A percentile compares a stretch with the other conserved stretches of the same genome.
Evolutionary conservation across 92 coral and sea anemone species (phyloP).

Genomic region (Siderastrea radians): DNA sequence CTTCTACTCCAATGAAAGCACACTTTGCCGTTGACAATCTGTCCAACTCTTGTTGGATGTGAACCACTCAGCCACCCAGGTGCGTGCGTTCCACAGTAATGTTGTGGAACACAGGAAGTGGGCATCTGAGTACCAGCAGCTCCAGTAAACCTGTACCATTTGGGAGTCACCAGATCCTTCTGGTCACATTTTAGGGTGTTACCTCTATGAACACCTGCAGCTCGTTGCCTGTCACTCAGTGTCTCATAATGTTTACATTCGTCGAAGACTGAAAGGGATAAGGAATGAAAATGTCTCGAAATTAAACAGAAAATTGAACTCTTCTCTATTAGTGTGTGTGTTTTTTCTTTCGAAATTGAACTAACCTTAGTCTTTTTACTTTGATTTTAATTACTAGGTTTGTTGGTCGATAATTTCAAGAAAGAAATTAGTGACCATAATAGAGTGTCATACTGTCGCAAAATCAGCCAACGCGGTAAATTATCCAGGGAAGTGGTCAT

Average conservation of each 20-base stretch:
- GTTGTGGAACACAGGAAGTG: conserved; percentile 51
- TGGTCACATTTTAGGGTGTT: conserved; percentile 40
- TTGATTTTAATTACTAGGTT: too few relatives aligned
- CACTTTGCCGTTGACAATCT: conserved; percentile 52
- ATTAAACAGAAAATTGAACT: too few relatives aligned
- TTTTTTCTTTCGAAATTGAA: too few relatives aligned
- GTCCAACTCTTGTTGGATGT: conserved; percentile 60
- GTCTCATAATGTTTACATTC: conserved; percentile 24
- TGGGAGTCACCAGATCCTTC: conserved; percentile 13
- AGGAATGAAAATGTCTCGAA: too few relatives aligned
- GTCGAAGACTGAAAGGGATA: background rate
- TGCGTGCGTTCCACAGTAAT: conserved; percentile 75
- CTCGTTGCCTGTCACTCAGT: conserved; percentile 25
- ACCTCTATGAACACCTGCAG: conserved; percentile 38
- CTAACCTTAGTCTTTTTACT: too few relatives aligned
- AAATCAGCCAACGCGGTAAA: too few relatives aligned
- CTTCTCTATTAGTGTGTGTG: too few relatives aligned
- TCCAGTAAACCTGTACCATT: conserved; percentile 84
- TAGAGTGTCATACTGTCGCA: too few relatives aligned
- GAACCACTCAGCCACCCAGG: conserved; percentile 70
- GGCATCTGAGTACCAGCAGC: conserved; percentile 76
- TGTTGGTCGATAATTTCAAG: too few relatives aligned
- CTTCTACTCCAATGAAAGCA: conserved; percentile 62
- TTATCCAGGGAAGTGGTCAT: too few relatives aligned
- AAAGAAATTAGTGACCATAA: too few relatives aligned